Evolutionary conservation across 2,113 vertebrate genomes (phyloP), one percentile per base, ranked within the genome.

Genomic region (Peromyscus polionotus): DNA sequence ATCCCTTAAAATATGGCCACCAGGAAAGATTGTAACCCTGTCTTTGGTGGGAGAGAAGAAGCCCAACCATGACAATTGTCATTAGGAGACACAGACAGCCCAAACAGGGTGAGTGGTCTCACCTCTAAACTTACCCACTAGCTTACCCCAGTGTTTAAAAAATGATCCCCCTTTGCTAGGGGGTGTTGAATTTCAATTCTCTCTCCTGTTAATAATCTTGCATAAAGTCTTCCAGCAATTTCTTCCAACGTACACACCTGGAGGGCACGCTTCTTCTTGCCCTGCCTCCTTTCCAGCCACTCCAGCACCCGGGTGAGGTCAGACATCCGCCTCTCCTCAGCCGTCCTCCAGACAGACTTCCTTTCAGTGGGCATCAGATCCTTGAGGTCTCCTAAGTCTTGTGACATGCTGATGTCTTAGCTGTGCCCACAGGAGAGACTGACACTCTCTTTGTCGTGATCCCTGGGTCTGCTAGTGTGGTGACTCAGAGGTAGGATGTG

Each of bases 231-330:
- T 17, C 65, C 45, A 2, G 28, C 3, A 3, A 4, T 3, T 26
- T 33, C 39, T 39, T 2, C 4, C 14, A 24, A 26, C 0, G 3
- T 0, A 59, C 84, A 0, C 42, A 97, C 96, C 95, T 95, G 93
- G 10, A 16, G 0, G 4, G 0, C 0, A 1, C 45, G 70, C 67
- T 89, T 73, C 85, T 67, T 93, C 93, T 97, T 97, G 3, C 96
- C 93, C 28, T 91, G 93, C 70, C 97, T 95, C 59, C 95, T 57
- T 51, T 96, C 95, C 36, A 97, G 68, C 96, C 97, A 97, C 51
- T 98, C 96, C 28, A 97, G 9, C 87, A 96, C 93, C 4, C 96
- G n/a, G 0, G 93, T 88, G 33, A 97, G 93, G 68, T 98, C 97
- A 0, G 96, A 97, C 89, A 97, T 84, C 0, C 70, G 63, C 51